These are phyloP conservation scores for Apaloderma vittatum DNA, from an alignment of 2,113 vertebrate species.

Conservation along the genomic window DNA sequence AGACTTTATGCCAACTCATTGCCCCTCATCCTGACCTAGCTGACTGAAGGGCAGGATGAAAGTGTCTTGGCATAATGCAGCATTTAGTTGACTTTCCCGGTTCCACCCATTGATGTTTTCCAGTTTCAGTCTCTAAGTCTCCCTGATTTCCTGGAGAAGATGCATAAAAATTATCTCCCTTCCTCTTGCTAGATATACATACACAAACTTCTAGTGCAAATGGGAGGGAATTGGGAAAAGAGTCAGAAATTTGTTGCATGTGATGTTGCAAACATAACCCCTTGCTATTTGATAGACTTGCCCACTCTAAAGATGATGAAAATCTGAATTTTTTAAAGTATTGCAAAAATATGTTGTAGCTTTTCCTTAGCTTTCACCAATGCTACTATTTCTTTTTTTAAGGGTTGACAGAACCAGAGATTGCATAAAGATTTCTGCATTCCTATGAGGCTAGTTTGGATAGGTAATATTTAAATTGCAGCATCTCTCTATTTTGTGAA, in stretches of 20 bases:
- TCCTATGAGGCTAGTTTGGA: neutral
- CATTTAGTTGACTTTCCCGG: constrained; percentile 43
- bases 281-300: neutral
- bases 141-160: constrained; percentile 43
- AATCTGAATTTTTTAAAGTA: neutral
- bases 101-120: constrained; percentile 35
- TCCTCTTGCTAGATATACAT: neutral
- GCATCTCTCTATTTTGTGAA: neutral
- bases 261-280: neutral
- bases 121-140: constrained; percentile 39
- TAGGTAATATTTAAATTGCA: neutral
- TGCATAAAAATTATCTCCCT: neutral
- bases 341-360: neutral
- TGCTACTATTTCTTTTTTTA: neutral
- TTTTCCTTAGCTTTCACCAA: neutral
- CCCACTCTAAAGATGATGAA: neutral
- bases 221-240: neutral
- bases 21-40: constrained; percentile 15
- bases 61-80: constrained; percentile 21
- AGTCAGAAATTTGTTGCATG: neutral
- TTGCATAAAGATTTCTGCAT: neutral
- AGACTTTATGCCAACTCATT: constrained; percentile 1
- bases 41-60: constrained; percentile 50
- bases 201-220: neutral
- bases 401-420: neutral